phyloP scores from a whole-genome alignment of 2,113 vertebrate genomes.

The Lagenorhynchus albirostris region DNA sequence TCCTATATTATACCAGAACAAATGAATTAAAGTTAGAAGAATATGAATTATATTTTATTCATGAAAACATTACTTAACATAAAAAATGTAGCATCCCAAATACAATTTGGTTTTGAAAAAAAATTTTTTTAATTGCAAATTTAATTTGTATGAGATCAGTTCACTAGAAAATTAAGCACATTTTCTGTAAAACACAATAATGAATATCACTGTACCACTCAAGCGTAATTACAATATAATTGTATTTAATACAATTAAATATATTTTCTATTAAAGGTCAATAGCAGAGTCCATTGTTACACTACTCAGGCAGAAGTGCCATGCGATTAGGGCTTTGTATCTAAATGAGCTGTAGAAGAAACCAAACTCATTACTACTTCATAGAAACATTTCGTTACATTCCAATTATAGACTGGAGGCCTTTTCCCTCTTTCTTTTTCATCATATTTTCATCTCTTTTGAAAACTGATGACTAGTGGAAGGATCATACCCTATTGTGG shows the following conservation, averaged over 20 bases:
- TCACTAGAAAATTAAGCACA: conserved; percentile 82
- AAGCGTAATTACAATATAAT: conserved; percentile 76
- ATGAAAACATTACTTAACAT: conserved; percentile 65
- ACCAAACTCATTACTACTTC: background rate
- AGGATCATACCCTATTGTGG: background rate
- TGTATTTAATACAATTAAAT: conserved; percentile 78
- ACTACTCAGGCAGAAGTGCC: conserved; percentile 61
- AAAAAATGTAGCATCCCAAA: conserved; percentile 67
- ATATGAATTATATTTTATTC: conserved; percentile 71
- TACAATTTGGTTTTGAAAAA: conserved; percentile 73
- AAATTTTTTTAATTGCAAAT: conserved; percentile 68
- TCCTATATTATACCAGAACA: background rate
- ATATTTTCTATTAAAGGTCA: conserved; percentile 69
- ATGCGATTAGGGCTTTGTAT: conserved; percentile 45
- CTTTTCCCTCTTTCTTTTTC: background rate
- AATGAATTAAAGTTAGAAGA: conserved; percentile 49
- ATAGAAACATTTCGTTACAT: background rate
- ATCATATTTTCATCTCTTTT: background rate
- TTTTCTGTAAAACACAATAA: conserved; percentile 79
- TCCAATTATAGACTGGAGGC: background rate
- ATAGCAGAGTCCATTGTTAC: conserved; percentile 70
- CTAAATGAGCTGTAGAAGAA: conserved; percentile 55
- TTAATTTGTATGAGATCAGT: conserved; percentile 76
- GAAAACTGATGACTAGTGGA: background rate
- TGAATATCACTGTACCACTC: conserved; percentile 72